A percentile compares a stretch with the other conserved stretches of the same genome.
phyloP scores from a whole-genome alignment of 1,140 invertebrate genomes.

The Platyscapa corneri region DNA sequence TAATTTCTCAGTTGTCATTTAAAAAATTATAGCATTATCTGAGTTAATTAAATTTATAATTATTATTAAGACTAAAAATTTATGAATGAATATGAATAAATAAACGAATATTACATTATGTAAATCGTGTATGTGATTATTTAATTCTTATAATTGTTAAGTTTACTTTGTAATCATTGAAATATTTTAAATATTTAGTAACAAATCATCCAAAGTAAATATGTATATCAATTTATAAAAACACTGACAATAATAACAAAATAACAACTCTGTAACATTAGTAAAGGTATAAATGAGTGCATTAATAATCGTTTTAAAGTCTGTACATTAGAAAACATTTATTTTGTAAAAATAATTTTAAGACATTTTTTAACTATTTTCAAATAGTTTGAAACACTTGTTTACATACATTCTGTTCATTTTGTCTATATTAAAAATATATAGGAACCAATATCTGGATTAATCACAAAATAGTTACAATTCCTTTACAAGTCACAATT shows the following conservation, averaged over 20 bases:
- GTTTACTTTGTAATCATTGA: too few relatives aligned
- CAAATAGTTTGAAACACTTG: not conserved
- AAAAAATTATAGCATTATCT: too few relatives aligned
- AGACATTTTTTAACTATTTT: constrained; percentile 11
- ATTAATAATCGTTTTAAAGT: not conserved
- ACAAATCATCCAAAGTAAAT: not conserved
- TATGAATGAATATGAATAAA: too few relatives aligned
- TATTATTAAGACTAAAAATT: too few relatives aligned
- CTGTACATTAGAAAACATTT: not conserved
- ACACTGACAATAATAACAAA: not conserved
- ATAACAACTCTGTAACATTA: not conserved
- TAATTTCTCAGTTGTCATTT: too few relatives aligned
- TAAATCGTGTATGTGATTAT: too few relatives aligned
- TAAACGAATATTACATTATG: too few relatives aligned
- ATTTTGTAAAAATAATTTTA: constrained; percentile 31
- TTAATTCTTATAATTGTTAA: too few relatives aligned
- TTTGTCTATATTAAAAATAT: constrained; percentile 32
- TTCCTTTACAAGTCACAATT: not conserved
- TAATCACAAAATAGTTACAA: constrained; percentile 10
- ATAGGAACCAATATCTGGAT: constrained; percentile 33
- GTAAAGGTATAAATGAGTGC: not conserved
- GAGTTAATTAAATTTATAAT: too few relatives aligned
- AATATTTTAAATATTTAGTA: too few relatives aligned
- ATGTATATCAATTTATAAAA: not conserved
- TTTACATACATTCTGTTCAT: constrained; percentile 2